These are phyloP conservation scores for Nycticorax nycticorax DNA, from an alignment of 2,113 vertebrate genomes.

Conservation along the genomic window DNA sequence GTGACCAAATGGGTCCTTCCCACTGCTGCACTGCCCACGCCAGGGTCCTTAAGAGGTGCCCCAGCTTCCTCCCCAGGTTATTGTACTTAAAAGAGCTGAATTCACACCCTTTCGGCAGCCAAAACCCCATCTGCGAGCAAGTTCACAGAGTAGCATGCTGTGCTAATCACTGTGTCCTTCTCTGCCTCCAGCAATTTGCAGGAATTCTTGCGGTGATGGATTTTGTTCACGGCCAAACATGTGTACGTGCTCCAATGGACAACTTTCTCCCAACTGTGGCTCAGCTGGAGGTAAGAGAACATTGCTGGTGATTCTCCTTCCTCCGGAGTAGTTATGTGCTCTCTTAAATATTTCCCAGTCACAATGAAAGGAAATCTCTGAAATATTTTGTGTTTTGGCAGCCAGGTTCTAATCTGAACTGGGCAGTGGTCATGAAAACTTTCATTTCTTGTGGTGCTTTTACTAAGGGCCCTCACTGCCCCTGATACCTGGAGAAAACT, in stretches of 20 bases:
- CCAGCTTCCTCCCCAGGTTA: not conserved
- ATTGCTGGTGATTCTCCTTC: not conserved
- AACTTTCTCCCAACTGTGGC: conserved; percentile 88
- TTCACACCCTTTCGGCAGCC: not conserved
- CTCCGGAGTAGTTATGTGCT: not conserved
- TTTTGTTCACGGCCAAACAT: conserved; percentile 94
- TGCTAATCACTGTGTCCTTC: not conserved
- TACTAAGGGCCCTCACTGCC: not conserved
- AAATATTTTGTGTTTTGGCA: not conserved
- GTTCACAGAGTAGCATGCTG: fast-evolving
- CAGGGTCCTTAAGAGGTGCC: not conserved
- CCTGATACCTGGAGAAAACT: not conserved
- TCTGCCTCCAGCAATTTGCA: conserved; percentile 84
- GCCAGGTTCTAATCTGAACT: not conserved
- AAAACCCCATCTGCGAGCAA: fast-evolving
- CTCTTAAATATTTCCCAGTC: not conserved
- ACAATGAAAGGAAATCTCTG: not conserved
- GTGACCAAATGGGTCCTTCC: not conserved
- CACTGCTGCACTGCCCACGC: not conserved
- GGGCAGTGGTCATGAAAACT: not conserved
- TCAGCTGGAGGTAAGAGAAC: conserved; percentile 78
- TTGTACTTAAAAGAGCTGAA: not conserved
- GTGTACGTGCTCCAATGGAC: conserved; percentile 91
- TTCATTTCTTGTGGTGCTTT: fast-evolving
- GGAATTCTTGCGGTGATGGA: conserved; percentile 90